Evolutionary conservation across 2,888 invertebrate genomes (phyloP).

Genomic region (Slavum lentiscoides): DNA sequence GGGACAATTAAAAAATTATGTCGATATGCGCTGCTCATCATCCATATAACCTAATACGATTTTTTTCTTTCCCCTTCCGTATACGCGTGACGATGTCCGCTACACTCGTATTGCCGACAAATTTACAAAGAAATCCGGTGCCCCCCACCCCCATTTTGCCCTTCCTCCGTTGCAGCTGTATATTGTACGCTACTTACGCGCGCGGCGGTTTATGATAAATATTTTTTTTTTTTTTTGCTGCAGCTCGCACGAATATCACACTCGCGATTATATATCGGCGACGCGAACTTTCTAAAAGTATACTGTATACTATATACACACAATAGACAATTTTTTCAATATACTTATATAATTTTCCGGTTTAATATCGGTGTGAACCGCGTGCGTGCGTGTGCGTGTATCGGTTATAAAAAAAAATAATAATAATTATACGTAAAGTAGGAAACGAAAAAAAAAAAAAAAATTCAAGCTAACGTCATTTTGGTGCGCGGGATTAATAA

Average conservation of each 20-base stretch:
- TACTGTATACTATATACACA: too few relatives aligned
- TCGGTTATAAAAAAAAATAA: not conserved
- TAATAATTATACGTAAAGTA: too few relatives aligned
- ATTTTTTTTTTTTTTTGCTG: not conserved
- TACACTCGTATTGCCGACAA: not conserved
- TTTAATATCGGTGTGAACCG: not conserved
- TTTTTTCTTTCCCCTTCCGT: not conserved
- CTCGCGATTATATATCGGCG: not conserved
- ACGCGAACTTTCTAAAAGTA: conserved; percentile 37
- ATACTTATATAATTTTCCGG: not conserved
- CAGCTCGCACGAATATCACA: conserved; percentile 24
- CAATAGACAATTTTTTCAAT: not conserved
- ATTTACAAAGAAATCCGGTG: conserved; percentile 38
- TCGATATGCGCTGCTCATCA: conserved; percentile 25
- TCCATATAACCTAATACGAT: conserved; percentile 30
- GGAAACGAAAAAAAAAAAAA: too few relatives aligned
- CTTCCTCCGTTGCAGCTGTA: too few relatives aligned
- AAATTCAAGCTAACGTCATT: too few relatives aligned
- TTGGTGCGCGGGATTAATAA: too few relatives aligned
- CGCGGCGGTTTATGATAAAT: conserved; percentile 23
- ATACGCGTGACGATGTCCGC: too few relatives aligned
- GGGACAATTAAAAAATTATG: conserved; percentile 45
- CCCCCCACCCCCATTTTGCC: not conserved
- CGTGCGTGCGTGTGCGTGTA: too few relatives aligned
- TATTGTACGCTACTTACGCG: too few relatives aligned